phyloP scores from a whole-genome alignment of 2,797 vertebrate species.

The Tinamus major region DNA sequence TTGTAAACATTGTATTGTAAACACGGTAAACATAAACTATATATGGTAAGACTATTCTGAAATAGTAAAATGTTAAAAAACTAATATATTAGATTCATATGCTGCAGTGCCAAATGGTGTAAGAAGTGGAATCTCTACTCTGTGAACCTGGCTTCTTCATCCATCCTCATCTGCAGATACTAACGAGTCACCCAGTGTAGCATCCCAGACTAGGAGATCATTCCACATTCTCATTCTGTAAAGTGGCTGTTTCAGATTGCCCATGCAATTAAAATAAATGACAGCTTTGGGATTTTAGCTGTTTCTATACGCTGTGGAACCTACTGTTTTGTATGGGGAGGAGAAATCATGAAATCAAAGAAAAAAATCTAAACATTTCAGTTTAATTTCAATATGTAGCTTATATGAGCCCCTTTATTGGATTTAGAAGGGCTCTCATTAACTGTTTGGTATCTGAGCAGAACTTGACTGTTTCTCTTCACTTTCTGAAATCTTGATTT shows the following conservation, averaged over 20 bases:
- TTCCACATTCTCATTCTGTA: constrained; percentile 5
- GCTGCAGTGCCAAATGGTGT: not conserved
- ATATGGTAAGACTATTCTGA: not conserved
- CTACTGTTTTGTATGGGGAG: not conserved
- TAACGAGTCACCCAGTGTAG: accelerated
- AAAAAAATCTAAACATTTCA: not conserved
- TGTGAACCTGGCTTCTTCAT: not conserved
- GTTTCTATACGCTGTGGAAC: not conserved
- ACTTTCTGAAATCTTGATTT: not conserved
- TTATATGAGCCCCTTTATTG: not conserved
- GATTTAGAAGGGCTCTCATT: not conserved
- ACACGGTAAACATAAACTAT: no score
- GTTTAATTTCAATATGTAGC: constrained; percentile 25
- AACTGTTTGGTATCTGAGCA: not conserved
- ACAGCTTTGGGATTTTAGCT: not conserved
- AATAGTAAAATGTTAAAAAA: no score
- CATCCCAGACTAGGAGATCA: not conserved
- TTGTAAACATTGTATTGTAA: no score
- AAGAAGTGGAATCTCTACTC: not conserved
- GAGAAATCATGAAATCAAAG: not conserved
- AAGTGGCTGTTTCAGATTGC: not conserved
- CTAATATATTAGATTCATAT: not conserved
- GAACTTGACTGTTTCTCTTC: not conserved
- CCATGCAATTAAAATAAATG: constrained; percentile 21
- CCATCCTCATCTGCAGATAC: not conserved